Base-by-base conservation (phyloP, 1,140 invertebrate genomes). In the Drosophila kikkawai region DNA sequence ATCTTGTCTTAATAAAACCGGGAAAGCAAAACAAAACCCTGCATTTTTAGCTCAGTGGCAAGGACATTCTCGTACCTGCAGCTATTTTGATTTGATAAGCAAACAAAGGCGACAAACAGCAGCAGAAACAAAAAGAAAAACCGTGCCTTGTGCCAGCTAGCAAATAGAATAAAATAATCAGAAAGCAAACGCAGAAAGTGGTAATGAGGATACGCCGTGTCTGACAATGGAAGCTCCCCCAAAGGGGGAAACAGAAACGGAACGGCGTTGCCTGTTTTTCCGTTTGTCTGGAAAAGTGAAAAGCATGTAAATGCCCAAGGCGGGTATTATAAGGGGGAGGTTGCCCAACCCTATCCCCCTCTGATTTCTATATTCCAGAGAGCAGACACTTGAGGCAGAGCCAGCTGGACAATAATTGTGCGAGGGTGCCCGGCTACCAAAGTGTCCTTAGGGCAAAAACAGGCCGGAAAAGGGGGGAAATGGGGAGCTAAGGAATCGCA, bases 81-180 rank as follows among this genome's bases (percentile, higher is more conserved):
- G 80, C 70, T 65, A 79, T 76, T 75, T 75, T 75, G 68, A 75
- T 75, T 81, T 68, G 51, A 78, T 75, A 69, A 73, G 61, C 41
- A 85, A 68, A 78, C 74, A 80, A 71, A 44, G 58, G 47, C 50
- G 36, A 58, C 48, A 44, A 50, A 42, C 50, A 66, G 60, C 32
- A 55, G 68, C 34, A 63, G 39, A 15, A 57, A 74, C 36, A 61
- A 64, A 45, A 58, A 68, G 65, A 63, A 22, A 56, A 51, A 32
- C 53, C 53, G 13, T 37, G 57, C 19, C 13, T 13, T 7, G 71
- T 58, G 70, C 75, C 67, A 68, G 76, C 68, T 74, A 65, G 76
- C 68, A 85, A 85, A 85, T 87, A 73, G 71, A 82, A 87, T 82
- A 77, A 82, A 86, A 87, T 80, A 87, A 86, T 86, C 82, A 86